Evolutionary conservation across 2,797 vertebrate species (phyloP).

Genomic region (Jordanella pulchra): DNA sequence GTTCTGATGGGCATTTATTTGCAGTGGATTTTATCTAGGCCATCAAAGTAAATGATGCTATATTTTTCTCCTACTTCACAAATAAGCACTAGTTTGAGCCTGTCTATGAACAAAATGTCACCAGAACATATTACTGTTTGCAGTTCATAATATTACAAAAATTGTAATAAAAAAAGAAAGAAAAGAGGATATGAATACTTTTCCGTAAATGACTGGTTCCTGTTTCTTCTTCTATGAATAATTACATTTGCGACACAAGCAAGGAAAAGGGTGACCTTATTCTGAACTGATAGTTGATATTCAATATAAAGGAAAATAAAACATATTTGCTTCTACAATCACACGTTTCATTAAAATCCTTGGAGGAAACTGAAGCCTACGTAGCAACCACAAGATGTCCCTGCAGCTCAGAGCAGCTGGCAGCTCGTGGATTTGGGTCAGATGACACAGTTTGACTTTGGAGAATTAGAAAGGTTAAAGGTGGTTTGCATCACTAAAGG

Average conservation of each 20-base stretch:
- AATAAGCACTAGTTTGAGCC: neutral
- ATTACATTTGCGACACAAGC: no score
- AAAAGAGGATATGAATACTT: no score
- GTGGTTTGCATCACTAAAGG: neutral
- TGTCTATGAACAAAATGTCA: no score
- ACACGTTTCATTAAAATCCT: no score
- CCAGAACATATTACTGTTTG: no score
- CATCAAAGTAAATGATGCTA: neutral
- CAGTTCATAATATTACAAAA: no score
- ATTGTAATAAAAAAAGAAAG: no score
- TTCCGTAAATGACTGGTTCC: neutral
- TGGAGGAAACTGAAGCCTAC: neutral
- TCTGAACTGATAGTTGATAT: neutral
- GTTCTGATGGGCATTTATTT: neutral
- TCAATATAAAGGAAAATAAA: neutral
- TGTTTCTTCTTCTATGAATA: no score
- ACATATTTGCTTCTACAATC: neutral
- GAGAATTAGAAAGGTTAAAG: slow-evolving; percentile 28
- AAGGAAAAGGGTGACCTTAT: neutral
- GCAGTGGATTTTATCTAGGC: neutral
- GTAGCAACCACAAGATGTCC: slow-evolving; percentile 58
- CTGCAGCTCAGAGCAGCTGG: slow-evolving; percentile 26
- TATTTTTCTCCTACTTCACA: neutral
- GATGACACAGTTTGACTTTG: slow-evolving; percentile 28
- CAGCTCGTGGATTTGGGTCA: slow-evolving; percentile 12